Evolutionary conservation across 2,888 invertebrate species (phyloP).

Genomic region (Trissoscelio sp.): DNA sequence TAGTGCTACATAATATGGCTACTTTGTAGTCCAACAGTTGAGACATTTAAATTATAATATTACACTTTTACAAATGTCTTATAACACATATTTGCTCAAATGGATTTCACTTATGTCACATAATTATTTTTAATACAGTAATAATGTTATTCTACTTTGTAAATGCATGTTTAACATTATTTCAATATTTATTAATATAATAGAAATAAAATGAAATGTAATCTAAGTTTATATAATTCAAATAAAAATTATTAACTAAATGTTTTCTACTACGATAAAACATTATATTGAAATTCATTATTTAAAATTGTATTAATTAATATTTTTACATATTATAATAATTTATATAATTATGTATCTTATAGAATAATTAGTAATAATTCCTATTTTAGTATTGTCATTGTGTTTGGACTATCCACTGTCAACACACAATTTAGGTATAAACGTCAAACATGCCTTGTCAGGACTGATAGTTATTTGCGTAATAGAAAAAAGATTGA

Average conservation of each 20-base stretch:
- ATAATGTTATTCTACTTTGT: background rate
- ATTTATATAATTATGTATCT: background rate
- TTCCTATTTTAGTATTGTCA: constrained; percentile 51
- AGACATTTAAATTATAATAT: constrained; percentile 29
- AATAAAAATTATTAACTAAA: too few relatives aligned
- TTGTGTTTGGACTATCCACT: constrained; percentile 56
- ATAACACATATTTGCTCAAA: too few relatives aligned
- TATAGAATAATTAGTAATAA: constrained; percentile 4
- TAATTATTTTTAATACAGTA: too few relatives aligned
- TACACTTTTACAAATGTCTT: too few relatives aligned
- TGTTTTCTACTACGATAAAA: too few relatives aligned
- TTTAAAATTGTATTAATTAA: too few relatives aligned
- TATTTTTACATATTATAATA: too few relatives aligned
- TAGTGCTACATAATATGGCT: constrained; percentile 18
- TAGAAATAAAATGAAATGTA: too few relatives aligned
- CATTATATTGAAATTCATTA: too few relatives aligned
- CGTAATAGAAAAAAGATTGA: constrained; percentile 76
- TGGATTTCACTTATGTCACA: too few relatives aligned
- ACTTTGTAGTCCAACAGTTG: constrained; percentile 3
- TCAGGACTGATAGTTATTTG: constrained; percentile 67
- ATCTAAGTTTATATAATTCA: too few relatives aligned
- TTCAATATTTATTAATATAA: background rate
- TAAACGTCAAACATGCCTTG: constrained; percentile 57
- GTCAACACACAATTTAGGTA: constrained; percentile 26
- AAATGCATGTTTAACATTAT: background rate